These are phyloP conservation scores for Alviniconcha strummeri DNA, from an alignment of 2,888 invertebrate genomes.

Conservation along the genomic window DNA sequence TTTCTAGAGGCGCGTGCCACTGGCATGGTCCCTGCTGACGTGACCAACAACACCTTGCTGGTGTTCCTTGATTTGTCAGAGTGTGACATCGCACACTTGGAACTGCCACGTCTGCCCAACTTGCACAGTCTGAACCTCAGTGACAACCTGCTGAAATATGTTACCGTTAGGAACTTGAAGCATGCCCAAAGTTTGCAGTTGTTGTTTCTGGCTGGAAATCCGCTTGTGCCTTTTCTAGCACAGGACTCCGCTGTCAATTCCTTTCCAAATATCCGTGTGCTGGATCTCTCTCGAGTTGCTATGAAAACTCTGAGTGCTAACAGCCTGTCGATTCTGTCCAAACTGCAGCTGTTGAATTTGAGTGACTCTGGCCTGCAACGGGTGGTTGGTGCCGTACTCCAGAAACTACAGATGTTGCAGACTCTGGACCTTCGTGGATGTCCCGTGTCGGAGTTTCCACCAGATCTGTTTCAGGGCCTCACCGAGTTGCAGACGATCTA, in stretches of 20 bases:
- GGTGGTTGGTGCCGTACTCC: not conserved
- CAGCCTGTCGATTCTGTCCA: not conserved
- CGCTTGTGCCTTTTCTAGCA: not conserved
- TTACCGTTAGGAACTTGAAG: not conserved
- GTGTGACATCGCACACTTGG: not conserved
- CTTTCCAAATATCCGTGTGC: not conserved
- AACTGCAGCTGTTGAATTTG: not conserved
- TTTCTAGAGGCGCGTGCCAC: not conserved
- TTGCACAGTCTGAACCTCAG: not conserved
- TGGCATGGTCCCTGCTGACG: not conserved
- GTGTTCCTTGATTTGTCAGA: not conserved
- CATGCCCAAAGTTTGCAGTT: not conserved
- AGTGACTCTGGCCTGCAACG: not conserved
- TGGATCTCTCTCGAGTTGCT: not conserved
- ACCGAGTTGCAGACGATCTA: not conserved
- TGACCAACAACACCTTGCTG: not conserved
- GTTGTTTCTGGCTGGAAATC: not conserved
- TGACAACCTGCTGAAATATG: not conserved
- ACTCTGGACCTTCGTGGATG: slow-evolving; percentile 1
- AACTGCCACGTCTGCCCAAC: not conserved
- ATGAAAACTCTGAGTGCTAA: too few species aligned
- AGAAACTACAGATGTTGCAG: not conserved
- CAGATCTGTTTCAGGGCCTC: not conserved
- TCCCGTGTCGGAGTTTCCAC: not conserved
- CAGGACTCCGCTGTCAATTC: not conserved